phyloP scores from a whole-genome alignment of 2,113 vertebrate species.

The Electrona antarctica region DNA sequence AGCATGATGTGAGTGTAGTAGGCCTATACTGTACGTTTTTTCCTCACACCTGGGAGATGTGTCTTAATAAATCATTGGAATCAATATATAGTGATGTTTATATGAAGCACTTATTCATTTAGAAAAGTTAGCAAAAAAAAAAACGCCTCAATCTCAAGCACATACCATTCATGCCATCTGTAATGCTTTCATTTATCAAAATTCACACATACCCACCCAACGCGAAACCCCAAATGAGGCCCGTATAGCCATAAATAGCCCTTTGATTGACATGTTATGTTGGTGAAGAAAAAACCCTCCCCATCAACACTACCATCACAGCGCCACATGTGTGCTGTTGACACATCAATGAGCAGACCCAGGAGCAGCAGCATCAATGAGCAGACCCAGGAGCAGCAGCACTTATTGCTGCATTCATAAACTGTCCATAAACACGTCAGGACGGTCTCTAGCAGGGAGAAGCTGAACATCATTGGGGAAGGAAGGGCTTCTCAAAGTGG shows the following conservation, averaged over 20 bases:
- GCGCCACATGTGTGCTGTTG: conserved; percentile 19
- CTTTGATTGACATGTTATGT: conserved; percentile 20
- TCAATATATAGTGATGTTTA: background rate
- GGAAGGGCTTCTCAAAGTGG: no score
- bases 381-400: conserved; percentile 19
- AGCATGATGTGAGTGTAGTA: conserved; percentile 11
- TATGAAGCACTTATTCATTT: background rate
- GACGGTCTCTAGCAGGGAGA: no score
- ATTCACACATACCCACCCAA: conserved; percentile 9
- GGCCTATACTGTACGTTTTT: conserved; percentile 1
- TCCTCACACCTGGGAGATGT: conserved; percentile 4
- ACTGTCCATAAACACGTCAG: conserved; percentile 45
- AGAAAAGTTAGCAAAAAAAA: no score
- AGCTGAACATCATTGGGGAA: no score
- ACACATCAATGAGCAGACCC: conserved; percentile 18
- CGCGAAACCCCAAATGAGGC: background rate
- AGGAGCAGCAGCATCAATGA: conserved; percentile 5
- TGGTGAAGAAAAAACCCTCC: conserved; percentile 1
- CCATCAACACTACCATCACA: conserved; percentile 14
- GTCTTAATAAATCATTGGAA: conserved; percentile 7
- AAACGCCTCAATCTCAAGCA: no score
- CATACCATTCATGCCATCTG: conserved; percentile 30
- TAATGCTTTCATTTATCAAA: conserved; percentile 10
- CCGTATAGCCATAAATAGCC: background rate
- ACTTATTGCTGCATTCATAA: conserved; percentile 12